phyloP scores from a whole-genome alignment of 2,888 invertebrate genomes.

The Physocephala rufipes region DNA sequence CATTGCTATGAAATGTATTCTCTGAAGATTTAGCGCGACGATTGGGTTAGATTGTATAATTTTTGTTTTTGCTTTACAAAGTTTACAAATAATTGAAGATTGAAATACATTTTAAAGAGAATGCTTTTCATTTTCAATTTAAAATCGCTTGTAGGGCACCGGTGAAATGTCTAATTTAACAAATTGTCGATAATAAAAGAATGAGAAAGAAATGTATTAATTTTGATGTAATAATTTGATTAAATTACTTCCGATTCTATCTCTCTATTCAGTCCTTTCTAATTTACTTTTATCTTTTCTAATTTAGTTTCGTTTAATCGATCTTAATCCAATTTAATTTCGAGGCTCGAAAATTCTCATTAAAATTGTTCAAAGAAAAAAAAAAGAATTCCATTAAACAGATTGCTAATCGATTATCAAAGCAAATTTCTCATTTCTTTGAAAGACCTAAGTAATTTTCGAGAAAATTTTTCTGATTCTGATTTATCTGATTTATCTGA shows the following conservation, averaged over 20 bases:
- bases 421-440: too few relatives aligned
- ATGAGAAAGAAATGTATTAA: not conserved
- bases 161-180: not conserved
- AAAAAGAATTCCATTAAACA: too few relatives aligned
- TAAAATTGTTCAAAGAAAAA: too few relatives aligned
- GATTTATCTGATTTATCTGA: too few relatives aligned
- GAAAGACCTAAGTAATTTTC: too few relatives aligned
- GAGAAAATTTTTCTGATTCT: too few relatives aligned
- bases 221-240: not conserved
- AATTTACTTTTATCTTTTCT: too few relatives aligned
- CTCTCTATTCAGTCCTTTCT: too few relatives aligned
- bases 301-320: too few relatives aligned
- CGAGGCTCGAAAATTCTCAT: too few relatives aligned
- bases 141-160: not conserved
- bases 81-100: not conserved
- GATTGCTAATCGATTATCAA: too few relatives aligned
- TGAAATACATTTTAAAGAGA: constrained; percentile 25
- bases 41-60: not conserved
- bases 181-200: not conserved
- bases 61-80: not conserved
- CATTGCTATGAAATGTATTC: constrained; percentile 29
- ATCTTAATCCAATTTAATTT: too few relatives aligned
- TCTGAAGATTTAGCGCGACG: constrained; percentile 9
- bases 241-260: not conserved
- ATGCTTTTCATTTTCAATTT: constrained; percentile 7